Conservation (phyloP, 2,113 vertebrate species). For the Burhinus bistriatus region DNA sequence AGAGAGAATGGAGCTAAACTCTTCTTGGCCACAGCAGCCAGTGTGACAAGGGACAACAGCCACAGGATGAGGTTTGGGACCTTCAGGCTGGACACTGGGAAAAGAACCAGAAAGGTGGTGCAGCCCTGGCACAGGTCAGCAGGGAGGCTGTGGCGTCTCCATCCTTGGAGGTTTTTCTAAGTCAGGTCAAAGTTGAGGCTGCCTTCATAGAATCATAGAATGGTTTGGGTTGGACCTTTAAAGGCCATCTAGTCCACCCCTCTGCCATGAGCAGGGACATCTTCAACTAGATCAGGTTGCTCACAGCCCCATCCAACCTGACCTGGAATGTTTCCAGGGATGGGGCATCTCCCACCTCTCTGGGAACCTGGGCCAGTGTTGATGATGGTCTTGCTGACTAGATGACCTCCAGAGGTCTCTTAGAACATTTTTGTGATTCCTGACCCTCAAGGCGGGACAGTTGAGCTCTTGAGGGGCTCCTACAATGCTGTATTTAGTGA, state of each 20-base stretch:
- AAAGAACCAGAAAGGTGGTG: too few relatives aligned
- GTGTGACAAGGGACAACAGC: neutral
- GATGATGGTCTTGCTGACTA: neutral
- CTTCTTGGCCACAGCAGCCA: neutral
- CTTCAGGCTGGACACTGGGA: neutral
- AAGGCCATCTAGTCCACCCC: too few relatives aligned
- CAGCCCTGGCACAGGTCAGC: too few relatives aligned
- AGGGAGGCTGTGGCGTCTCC: too few relatives aligned
- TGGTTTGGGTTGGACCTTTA: too few relatives aligned
- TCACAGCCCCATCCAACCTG: too few relatives aligned
- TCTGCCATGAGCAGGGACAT: too few relatives aligned
- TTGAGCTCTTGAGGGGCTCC: neutral
- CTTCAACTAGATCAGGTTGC: too few relatives aligned
- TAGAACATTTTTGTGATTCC: neutral
- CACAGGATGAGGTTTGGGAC: neutral
- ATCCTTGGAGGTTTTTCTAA: neutral
- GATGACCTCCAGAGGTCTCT: neutral
- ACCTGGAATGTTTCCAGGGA: too few relatives aligned
- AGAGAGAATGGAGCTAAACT: neutral
- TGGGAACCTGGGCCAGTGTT: too few relatives aligned
- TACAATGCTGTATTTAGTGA: neutral
- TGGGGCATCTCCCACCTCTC: too few relatives aligned
- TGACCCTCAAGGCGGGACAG: neutral
- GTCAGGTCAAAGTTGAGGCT: neutral
- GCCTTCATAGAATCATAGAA: neutral